A percentile compares a stretch with the other conserved stretches of the same genome.
phyloP scores from a whole-genome alignment of 2,888 invertebrate genomes.

The Schizaphis graminum region DNA sequence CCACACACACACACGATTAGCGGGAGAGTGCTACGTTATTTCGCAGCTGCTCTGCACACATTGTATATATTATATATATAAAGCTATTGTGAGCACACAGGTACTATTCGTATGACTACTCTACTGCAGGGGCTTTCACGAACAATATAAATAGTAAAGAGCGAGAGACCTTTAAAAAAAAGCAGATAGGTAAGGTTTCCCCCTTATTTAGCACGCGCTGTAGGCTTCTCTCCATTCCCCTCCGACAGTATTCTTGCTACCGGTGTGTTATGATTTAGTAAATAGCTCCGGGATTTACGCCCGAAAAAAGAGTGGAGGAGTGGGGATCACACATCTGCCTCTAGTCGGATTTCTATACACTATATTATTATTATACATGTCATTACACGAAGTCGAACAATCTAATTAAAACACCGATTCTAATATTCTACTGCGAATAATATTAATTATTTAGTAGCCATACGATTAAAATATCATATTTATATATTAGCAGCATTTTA shows the following conservation, averaged over 20 bases:
- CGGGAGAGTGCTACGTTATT: slow-evolving; percentile 51
- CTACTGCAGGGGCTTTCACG: slow-evolving; percentile 45
- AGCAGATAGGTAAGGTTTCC: slow-evolving; percentile 58
- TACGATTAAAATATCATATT: neutral
- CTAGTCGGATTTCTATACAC: slow-evolving; percentile 49
- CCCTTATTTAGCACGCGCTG: slow-evolving; percentile 61
- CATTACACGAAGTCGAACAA: slow-evolving; percentile 22
- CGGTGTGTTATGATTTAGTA: slow-evolving; percentile 59
- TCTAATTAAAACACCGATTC: slow-evolving; percentile 28
- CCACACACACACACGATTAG: neutral
- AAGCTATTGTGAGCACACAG: slow-evolving; percentile 54
- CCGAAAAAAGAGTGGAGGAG: neutral
- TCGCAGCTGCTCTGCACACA: slow-evolving; percentile 63
- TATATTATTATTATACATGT: neutral
- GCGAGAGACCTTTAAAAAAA: slow-evolving; percentile 48
- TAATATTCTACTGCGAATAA: neutral
- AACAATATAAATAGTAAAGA: slow-evolving; percentile 60
- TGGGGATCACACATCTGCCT: slow-evolving; percentile 52
- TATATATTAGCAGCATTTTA: neutral
- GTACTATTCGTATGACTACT: slow-evolving; percentile 47
- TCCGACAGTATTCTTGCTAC: slow-evolving; percentile 16
- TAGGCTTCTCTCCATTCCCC: slow-evolving; percentile 1
- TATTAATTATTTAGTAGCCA: neutral
- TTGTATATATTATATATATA: slow-evolving; percentile 41
- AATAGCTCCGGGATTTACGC: slow-evolving; percentile 58